Percentiles rank a stretch among this genome's conserved stretches.
Conservation (phyloP, 2,797 vertebrate genomes). For the Notolepis coatsorum region DNA sequence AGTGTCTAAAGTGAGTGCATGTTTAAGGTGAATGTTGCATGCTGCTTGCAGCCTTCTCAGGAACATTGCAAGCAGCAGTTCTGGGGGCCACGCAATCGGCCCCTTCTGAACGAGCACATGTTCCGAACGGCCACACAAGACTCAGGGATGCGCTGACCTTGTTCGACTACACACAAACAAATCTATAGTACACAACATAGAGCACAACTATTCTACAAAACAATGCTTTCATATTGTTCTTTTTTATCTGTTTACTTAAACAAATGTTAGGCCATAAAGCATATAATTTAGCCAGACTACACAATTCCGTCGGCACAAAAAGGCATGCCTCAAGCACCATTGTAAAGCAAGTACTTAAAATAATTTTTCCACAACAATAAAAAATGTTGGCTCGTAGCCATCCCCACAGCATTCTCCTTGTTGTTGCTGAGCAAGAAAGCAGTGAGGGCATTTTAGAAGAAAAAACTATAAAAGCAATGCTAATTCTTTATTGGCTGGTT, state of each 20-base stretch:
- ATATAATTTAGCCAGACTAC: constrained; percentile 58
- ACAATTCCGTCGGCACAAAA: constrained; percentile 61
- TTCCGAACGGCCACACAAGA: too few relatives aligned
- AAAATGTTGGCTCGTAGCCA: constrained; percentile 63
- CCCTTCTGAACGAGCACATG: too few relatives aligned
- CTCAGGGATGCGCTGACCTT: background rate
- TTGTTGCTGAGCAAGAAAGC: constrained; percentile 51
- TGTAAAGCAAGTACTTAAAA: constrained; percentile 74
- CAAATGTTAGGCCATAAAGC: constrained; percentile 52
- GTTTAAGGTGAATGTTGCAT: too few relatives aligned
- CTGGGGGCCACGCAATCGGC: too few relatives aligned
- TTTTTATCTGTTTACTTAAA: constrained; percentile 55
- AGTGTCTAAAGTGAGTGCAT: too few relatives aligned
- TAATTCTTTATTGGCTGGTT: constrained; percentile 56
- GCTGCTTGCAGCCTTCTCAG: too few relatives aligned
- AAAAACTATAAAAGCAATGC: constrained; percentile 60
- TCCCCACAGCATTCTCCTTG: constrained; percentile 48
- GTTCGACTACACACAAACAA: background rate
- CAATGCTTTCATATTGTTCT: constrained; percentile 57
- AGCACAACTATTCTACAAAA: constrained; percentile 22
- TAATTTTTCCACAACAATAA: constrained; percentile 71
- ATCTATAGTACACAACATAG: background rate
- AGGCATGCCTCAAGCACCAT: constrained; percentile 65
- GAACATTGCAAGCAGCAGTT: too few relatives aligned
- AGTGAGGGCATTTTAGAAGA: constrained; percentile 55